phyloP scores from a whole-genome alignment of 2,888 invertebrate species.

The Sipunculus nudus region DNA sequence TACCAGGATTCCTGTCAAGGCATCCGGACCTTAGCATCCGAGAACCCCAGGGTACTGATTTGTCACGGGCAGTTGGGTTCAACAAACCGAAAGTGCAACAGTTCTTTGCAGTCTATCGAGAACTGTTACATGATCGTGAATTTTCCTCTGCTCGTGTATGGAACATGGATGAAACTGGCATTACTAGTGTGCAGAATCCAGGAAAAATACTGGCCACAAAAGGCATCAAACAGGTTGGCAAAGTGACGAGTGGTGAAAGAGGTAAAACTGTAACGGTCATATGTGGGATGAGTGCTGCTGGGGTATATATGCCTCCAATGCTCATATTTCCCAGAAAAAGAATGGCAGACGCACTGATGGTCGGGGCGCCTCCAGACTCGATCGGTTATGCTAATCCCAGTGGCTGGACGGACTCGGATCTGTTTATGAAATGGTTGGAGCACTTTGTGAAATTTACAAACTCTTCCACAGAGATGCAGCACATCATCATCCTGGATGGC shows the following conservation, averaged over 20 bases:
- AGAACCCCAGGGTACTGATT: conserved; percentile 26
- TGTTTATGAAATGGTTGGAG: conserved; percentile 50
- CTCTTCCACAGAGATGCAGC: too few relatives aligned
- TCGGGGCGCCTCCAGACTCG: conserved; percentile 54
- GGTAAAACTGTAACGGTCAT: conserved; percentile 33
- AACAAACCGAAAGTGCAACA: conserved; percentile 26
- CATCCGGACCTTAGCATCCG: conserved; percentile 28
- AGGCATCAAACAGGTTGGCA: conserved; percentile 13
- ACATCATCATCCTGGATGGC: too few relatives aligned
- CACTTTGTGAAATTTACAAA: too few relatives aligned
- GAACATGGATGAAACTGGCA: conserved; percentile 36
- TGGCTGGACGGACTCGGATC: conserved; percentile 50
- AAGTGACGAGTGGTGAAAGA: conserved; percentile 30
- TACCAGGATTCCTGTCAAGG: conserved; percentile 27
- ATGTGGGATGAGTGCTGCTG: conserved; percentile 38
- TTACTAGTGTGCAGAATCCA: conserved; percentile 30
- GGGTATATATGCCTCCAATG: conserved; percentile 39
- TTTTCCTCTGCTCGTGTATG: conserved; percentile 12
- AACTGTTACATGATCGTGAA: neutral
- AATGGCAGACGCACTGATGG: conserved; percentile 49
- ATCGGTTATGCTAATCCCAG: conserved; percentile 45
- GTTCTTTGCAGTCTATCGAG: conserved; percentile 24
- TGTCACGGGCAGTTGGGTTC: conserved; percentile 32
- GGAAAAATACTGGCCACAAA: conserved; percentile 26
- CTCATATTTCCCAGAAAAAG: conserved; percentile 50